Evolutionary conservation across 2,113 vertebrate genomes (phyloP), one percentile per base, ranked within the genome.

Genomic region (Orientallactaga bullata): DNA sequence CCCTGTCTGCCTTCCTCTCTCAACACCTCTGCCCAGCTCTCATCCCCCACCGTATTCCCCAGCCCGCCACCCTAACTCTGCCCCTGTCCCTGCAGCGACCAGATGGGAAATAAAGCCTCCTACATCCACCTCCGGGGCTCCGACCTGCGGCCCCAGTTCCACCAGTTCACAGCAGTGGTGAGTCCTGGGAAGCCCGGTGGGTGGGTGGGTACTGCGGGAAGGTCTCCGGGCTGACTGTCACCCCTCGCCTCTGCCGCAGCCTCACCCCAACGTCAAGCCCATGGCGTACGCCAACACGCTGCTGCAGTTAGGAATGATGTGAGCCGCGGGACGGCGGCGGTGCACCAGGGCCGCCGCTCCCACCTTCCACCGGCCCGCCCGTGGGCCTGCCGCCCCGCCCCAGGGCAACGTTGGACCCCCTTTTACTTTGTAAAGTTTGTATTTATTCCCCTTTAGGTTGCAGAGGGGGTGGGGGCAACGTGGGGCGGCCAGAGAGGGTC

Each of bases 141-240:
- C 0, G 99, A 99, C 97, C 98, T 99, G 96, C 99, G 99, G 97
- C 99, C 99, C 94, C 98, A 99, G 96, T 99, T 99, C 97, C 99
- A 99, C 98, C 99, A 99, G 98, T 99, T 99, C 99, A 99, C 98
- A 98, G 99, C 99, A 98, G 99, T 99, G 99, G 99, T 99, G 94
- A 99, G 99, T 98, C 76, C 28, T 15, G 20, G 47, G 72, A 26
- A 3, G 3, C 28, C 35, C 9, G n/a, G 10, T 0, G 3, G 30
- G 16, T 9, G n/a, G 72, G 16, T 0, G 58, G 72, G 16, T 0
- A 47, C 51, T 7, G 10, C 35, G 0, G 3, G 3, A 1, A 35
- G 10, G 18, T 1, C 21, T 73, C 35, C 55, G 32, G 21, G 18
- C 28, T 89, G 21, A 88, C 3, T 3, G 35, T 24, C 65, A 5